Percentiles rank a stretch among this genome's conserved stretches.
Evolutionary conservation across 1,140 invertebrate species (phyloP).

Genomic region (Caenorhabditis latens): DNA sequence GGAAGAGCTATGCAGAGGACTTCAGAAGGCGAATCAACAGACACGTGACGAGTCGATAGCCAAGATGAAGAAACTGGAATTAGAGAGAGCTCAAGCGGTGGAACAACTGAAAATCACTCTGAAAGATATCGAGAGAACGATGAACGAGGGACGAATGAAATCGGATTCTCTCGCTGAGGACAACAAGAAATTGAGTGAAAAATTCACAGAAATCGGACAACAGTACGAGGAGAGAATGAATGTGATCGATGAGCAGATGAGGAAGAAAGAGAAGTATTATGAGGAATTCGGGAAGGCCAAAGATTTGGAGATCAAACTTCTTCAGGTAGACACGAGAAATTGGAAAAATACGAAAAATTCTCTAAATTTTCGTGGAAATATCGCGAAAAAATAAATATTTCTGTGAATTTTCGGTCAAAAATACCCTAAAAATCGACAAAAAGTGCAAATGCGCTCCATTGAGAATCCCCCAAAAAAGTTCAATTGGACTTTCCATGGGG

Average conservation of each 20-base stretch:
- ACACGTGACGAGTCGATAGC: conserved; percentile 31
- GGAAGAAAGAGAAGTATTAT: conserved; percentile 53
- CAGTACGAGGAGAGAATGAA: conserved; percentile 57
- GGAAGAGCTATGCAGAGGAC: conserved; percentile 58
- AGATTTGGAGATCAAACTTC: conserved; percentile 57
- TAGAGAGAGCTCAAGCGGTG: conserved; percentile 40
- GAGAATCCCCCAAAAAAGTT: no score
- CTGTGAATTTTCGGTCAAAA: no score
- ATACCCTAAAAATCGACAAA: no score
- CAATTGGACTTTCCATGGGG: no score
- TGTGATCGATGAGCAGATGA: conserved; percentile 47
- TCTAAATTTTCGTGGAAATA: no score
- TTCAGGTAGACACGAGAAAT: conserved; percentile 35
- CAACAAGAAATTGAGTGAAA: conserved; percentile 55
- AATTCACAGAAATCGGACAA: conserved; percentile 48
- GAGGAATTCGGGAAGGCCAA: conserved; percentile 50
- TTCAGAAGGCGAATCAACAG: conserved; percentile 60
- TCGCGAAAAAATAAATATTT: no score
- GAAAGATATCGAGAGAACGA: conserved; percentile 55
- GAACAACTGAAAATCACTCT: conserved; percentile 58
- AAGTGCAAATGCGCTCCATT: no score
- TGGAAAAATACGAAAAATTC: no score
- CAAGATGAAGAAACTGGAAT: conserved; percentile 50
- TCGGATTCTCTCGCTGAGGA: conserved; percentile 58
- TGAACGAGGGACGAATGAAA: conserved; percentile 39